These are phyloP conservation scores for Aphis craccivora DNA, from an alignment of 1,140 invertebrate genomes.

Conservation along the genomic window DNA sequence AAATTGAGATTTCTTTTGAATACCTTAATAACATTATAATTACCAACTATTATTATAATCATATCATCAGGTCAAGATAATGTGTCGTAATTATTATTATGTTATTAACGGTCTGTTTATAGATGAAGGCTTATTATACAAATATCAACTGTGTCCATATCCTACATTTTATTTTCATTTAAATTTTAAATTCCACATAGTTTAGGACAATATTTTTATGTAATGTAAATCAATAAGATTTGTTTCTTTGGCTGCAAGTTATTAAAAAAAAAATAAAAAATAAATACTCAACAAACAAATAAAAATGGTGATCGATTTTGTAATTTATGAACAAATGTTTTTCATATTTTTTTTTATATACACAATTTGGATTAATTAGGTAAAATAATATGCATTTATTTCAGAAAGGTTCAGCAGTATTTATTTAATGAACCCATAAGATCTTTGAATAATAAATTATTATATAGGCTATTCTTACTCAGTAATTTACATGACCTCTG, in stretches of 20 bases:
- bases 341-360: no score
- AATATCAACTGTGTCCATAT: no score
- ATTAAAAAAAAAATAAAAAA: neutral
- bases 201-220: no score
- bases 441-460: neutral
- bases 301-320: no score
- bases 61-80: neutral
- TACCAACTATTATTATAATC: neutral
- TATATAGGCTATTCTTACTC: neutral
- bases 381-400: neutral
- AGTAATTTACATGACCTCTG: neutral
- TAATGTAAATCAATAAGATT: neutral
- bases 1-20: neutral
- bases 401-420: neutral
- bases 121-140: neutral
- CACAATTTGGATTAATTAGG: no score
- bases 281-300: neutral
- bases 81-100: neutral
- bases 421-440: neutral
- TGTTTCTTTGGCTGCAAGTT: neutral
- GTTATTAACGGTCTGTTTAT: neutral
- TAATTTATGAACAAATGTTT: no score
- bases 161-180: no score
- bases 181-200: no score
- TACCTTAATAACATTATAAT: neutral